These are phyloP conservation scores for Porites australiensis DNA, from an alignment of 64 coral and sea anemone species.

Conservation along the genomic window DNA sequence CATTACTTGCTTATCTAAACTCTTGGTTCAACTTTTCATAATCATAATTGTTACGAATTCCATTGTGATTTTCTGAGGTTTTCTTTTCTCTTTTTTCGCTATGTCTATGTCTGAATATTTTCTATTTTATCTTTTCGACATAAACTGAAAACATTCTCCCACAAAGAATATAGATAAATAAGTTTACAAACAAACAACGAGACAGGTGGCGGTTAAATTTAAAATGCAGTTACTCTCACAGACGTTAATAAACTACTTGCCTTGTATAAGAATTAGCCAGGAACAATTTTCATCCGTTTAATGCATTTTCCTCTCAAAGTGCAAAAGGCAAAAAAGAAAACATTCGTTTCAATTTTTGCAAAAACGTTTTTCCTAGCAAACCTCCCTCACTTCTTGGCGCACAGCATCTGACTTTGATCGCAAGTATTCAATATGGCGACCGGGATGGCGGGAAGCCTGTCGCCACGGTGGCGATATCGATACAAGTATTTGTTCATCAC, in stretches of 20 bases:
- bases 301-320: no score
- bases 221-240: no score
- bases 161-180: background rate
- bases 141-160: background rate
- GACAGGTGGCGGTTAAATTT: background rate
- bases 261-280: no score
- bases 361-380: background rate
- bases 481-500: conserved; percentile 21
- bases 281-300: no score
- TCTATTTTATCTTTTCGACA: background rate
- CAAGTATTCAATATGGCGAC: background rate
- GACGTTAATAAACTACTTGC: no score
- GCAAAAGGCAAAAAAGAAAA: background rate
- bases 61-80: background rate
- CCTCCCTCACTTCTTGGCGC: background rate
- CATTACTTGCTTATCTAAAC: no score
- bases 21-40: background rate
- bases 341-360: background rate
- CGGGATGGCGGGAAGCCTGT: background rate
- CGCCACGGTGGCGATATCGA: conserved; percentile 27
- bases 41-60: background rate
- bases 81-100: background rate
- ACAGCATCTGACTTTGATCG: background rate
- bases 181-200: background rate
- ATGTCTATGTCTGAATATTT: background rate